phyloP scores from a whole-genome alignment of 2,113 vertebrate genomes.

The Elephas maximus region DNA sequence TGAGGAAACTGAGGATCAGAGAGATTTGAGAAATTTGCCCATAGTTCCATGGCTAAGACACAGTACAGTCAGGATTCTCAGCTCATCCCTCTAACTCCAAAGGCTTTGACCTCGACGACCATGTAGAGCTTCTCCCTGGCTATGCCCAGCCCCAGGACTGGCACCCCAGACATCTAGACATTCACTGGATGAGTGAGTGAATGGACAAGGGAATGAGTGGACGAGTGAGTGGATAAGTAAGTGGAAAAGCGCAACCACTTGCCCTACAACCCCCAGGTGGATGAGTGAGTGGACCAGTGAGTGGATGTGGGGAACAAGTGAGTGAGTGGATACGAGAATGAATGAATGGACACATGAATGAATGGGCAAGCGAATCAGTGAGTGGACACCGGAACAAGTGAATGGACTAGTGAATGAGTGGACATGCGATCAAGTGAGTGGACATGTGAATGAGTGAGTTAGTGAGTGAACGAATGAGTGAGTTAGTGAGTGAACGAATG shows the following conservation, averaged over 20 bases:
- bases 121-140: background rate
- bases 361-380: background rate
- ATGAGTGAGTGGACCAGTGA: background rate
- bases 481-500: background rate
- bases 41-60: rapidly evolving
- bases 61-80: background rate
- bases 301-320: background rate
- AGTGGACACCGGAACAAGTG: background rate
- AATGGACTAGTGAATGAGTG: background rate
- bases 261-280: no score
- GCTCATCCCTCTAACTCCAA: background rate
- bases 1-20: background rate
- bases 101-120: background rate
- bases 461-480: background rate
- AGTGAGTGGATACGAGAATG: background rate
- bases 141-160: background rate
- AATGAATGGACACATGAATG: no score
- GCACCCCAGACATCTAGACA: background rate
- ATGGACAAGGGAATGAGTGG: background rate
- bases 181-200: background rate
- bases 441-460: background rate
- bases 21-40: background rate
- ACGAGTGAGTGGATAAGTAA: background rate
- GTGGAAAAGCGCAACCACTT: no score
- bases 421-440: background rate